These are phyloP conservation scores for Hippopotamyrus pictus DNA, from an alignment of 2,797 vertebrate genomes.

Conservation along the genomic window DNA sequence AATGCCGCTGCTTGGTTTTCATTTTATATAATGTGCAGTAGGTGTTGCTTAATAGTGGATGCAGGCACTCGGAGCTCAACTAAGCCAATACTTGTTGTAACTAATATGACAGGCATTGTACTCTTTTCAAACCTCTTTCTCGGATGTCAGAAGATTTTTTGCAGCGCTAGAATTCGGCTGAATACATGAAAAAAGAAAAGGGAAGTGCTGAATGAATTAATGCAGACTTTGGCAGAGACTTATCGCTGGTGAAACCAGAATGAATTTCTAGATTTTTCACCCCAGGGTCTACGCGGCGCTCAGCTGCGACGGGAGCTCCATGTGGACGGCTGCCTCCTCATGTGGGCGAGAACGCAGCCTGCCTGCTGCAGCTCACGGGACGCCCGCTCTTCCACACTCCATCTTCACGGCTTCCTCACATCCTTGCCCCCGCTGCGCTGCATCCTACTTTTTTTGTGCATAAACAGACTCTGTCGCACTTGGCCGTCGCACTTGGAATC, in stretches of 20 bases:
- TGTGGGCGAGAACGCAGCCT: background rate
- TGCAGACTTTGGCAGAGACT: background rate
- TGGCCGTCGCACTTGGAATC: background rate
- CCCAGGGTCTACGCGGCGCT: background rate
- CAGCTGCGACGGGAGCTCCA: background rate
- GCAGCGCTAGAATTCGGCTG: background rate
- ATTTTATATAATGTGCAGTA: slow-evolving; percentile 8
- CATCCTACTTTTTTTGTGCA: background rate
- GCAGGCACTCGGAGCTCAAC: background rate
- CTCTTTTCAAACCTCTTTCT: background rate
- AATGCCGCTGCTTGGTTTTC: background rate
- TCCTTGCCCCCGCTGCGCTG: background rate
- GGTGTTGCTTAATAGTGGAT: slow-evolving; percentile 8
- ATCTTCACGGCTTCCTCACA: background rate
- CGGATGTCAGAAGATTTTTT: background rate
- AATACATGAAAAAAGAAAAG: background rate
- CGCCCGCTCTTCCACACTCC: background rate
- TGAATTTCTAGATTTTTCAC: background rate
- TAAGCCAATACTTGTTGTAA: background rate
- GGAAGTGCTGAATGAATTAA: background rate
- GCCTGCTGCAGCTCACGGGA: background rate
- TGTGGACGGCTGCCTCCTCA: background rate
- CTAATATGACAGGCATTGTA: slow-evolving; percentile 3
- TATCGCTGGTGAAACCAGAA: background rate
- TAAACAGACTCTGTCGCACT: background rate